Conservation (phyloP, 2,113 vertebrate species). For the Bufo bufo region DNA sequence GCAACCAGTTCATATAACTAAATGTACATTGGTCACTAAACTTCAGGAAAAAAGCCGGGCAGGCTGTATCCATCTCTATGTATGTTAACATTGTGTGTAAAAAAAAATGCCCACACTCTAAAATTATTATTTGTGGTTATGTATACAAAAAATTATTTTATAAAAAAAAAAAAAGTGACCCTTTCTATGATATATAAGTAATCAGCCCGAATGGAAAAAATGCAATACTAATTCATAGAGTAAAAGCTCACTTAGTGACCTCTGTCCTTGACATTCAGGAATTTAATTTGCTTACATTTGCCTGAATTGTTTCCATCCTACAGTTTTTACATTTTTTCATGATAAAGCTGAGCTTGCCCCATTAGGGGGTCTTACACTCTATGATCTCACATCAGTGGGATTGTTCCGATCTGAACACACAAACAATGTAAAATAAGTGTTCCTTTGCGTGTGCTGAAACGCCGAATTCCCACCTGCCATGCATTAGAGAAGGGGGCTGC, state of each 20-base stretch:
- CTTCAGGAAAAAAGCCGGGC: no score
- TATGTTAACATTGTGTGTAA: no score
- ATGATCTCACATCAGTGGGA: constrained; percentile 37
- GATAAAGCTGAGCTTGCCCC: constrained; percentile 16
- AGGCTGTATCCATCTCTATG: no score
- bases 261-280: constrained; percentile 1
- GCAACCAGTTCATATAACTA: no score
- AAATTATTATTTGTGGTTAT: no score
- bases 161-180: background rate
- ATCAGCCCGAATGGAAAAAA: constrained; percentile 21
- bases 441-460: constrained; percentile 44
- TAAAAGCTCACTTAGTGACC: background rate
- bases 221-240: background rate
- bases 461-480: constrained; percentile 53
- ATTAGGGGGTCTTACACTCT: constrained; percentile 16
- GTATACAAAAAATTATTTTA: background rate
- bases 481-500: constrained; percentile 42
- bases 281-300: constrained; percentile 39
- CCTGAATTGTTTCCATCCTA: constrained; percentile 33
- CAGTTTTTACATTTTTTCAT: constrained; percentile 35
- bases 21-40: no score
- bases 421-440: constrained; percentile 49
- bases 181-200: background rate
- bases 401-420: constrained; percentile 48
- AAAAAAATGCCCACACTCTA: no score